Base-by-base conservation (phyloP, 2,113 vertebrate genomes). In the Prunella fulvescens region DNA sequence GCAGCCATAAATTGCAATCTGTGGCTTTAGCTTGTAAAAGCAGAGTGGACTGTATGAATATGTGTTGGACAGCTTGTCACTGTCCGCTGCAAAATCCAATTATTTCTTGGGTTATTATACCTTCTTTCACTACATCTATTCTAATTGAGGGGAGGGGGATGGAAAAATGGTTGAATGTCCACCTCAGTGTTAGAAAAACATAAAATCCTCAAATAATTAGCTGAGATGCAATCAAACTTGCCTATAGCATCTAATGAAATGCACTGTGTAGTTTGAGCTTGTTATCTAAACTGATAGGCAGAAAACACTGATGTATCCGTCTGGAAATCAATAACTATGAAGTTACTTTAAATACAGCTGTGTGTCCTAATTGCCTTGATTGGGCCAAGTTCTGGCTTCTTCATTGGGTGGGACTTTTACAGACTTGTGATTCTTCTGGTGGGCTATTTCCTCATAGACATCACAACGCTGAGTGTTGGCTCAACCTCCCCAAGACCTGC, bases 11-110 rank as follows among this genome's bases (percentile, higher is more conserved):
- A 94, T 97, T 94, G 81, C 31, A 80, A 39, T 91, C 51, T 89
- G 58, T 72, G 83, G 48, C 44, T 93, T 95, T 74, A 93, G 61
- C 76, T 90, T 93, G 86, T 88, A 91, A 95, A 95, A 92, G n/a
- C 80, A 84, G 39, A 90, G 39, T 78, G 81, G 85, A 84, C 79
- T 0, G 0, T 69, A 76, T 61, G 90, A 96, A 92, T 92, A 35
- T 54, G 20, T 82, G 73, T 86, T 72, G 64, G 90, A 92, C 92
- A 94, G 62, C 88, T 94, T 92, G 90, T 93, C 90, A 93, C 66
- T 94, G 74, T 37, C 88, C 91, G 83, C 77, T 94, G 90, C 80
- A 96, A 91, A 95, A 90, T 94, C 93, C 93, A 96, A 91, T 97
- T 97, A 95, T 92, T 96, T 96, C 65, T 86, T 64, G 70, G 28